Conservation (phyloP, 1,140 invertebrate species). For the Antheraea pernyi region DNA sequence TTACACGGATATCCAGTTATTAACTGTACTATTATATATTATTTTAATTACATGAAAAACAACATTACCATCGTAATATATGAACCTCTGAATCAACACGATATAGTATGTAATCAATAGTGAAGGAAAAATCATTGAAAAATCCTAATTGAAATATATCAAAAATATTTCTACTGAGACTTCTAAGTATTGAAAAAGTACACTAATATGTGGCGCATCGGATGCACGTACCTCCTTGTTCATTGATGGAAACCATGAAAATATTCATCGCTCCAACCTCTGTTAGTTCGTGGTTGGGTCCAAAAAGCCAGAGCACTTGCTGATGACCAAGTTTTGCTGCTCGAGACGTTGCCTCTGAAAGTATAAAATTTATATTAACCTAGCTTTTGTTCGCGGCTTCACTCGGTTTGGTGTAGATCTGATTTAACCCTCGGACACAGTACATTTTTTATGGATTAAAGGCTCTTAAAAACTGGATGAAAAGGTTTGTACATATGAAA, state of each 20-base stretch:
- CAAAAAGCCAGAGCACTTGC: constrained; percentile 98
- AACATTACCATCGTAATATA: background rate
- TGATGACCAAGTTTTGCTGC: constrained; percentile 92
- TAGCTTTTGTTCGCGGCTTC: no score
- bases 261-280: constrained; percentile 99
- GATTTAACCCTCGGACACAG: no score
- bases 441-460: no score
- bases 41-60: constrained; percentile 4
- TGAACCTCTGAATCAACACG: background rate
- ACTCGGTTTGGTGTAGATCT: no score
- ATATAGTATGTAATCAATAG: background rate
- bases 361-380: no score
- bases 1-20: constrained; percentile 35
- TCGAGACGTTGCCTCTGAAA: constrained; percentile 85
- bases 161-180: no score
- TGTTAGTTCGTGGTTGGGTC: constrained; percentile 95
- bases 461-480: no score
- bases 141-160: background rate
- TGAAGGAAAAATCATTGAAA: background rate
- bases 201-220: no score
- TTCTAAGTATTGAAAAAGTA: no score
- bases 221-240: constrained; percentile 89
- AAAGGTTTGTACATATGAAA: no score
- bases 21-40: constrained; percentile 21
- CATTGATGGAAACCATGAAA: constrained; percentile 93